Evolutionary conservation across 2,888 invertebrate genomes (phyloP).

Genomic region (Drosophila eohydei): DNA sequence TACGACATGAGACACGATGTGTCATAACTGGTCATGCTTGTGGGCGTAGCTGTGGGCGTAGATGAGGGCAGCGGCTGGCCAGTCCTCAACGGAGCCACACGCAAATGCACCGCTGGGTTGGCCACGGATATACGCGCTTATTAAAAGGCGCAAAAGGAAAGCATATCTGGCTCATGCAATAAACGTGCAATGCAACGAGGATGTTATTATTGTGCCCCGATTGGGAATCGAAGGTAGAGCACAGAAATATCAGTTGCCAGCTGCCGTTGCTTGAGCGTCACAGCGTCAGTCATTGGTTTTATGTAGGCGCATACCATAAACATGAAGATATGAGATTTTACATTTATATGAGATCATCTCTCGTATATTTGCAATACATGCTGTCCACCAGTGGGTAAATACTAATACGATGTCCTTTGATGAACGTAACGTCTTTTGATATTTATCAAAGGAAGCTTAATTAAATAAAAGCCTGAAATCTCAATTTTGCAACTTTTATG

Average conservation of each 20-base stretch:
- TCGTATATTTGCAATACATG: not conserved
- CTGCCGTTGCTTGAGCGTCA: not conserved
- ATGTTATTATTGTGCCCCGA: conserved; percentile 10
- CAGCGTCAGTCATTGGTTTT: not conserved
- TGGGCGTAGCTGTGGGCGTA: conserved; percentile 28
- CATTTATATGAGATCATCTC: not conserved
- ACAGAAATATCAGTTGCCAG: conserved; percentile 12
- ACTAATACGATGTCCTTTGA: not conserved
- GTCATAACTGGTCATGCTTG: conserved; percentile 41
- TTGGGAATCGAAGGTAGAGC: conserved; percentile 10
- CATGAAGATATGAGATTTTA: not conserved
- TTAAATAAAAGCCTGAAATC: conserved; percentile 61
- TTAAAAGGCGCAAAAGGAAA: conserved; percentile 34
- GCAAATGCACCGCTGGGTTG: conserved; percentile 36
- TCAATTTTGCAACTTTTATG: conserved; percentile 45
- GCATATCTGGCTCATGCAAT: conserved; percentile 51
- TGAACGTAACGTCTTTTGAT: conserved; percentile 9
- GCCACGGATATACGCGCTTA: conserved; percentile 39
- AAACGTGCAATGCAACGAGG: conserved; percentile 40
- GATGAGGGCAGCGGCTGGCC: conserved; percentile 24
- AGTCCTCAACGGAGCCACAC: conserved; percentile 45
- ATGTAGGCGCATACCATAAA: not conserved
- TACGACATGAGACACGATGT: conserved; percentile 20
- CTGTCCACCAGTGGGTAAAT: not conserved
- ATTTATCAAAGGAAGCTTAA: conserved; percentile 43